Evolutionary conservation across 2,888 invertebrate genomes (phyloP).

Genomic region (Tipula unca): DNA sequence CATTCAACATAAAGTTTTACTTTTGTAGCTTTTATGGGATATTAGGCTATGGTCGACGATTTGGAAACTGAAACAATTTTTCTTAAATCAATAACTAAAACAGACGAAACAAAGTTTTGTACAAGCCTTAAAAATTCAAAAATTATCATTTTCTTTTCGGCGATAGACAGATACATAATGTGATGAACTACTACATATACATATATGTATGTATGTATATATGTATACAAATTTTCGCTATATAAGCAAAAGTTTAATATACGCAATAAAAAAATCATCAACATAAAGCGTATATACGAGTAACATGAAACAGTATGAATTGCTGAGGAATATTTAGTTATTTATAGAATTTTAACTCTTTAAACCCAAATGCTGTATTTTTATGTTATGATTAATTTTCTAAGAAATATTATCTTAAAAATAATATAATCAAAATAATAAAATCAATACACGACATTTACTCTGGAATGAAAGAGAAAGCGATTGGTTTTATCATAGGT

Average conservation of each 20-base stretch:
- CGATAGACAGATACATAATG: background rate
- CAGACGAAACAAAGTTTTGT: background rate
- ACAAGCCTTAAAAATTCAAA: background rate
- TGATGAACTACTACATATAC: background rate
- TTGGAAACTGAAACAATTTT: background rate
- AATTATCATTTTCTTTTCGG: background rate
- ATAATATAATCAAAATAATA: background rate
- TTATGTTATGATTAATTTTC: background rate
- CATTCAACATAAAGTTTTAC: background rate
- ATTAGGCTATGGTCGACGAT: background rate
- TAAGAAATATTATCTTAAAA: background rate
- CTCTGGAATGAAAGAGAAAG: background rate
- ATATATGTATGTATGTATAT: too few species aligned
- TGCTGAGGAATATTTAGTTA: background rate
- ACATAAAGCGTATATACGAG: background rate
- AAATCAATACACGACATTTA: background rate
- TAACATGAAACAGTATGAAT: background rate
- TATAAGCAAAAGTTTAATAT: background rate
- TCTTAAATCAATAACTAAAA: background rate
- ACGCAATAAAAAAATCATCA: background rate
- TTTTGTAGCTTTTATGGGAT: constrained; percentile 3
- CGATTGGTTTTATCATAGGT: background rate
- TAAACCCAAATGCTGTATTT: background rate
- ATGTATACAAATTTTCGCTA: background rate
- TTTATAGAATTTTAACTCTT: background rate